These are phyloP conservation scores for Mastomys coucha DNA, from an alignment of 2,113 vertebrate genomes.

Conservation along the genomic window DNA sequence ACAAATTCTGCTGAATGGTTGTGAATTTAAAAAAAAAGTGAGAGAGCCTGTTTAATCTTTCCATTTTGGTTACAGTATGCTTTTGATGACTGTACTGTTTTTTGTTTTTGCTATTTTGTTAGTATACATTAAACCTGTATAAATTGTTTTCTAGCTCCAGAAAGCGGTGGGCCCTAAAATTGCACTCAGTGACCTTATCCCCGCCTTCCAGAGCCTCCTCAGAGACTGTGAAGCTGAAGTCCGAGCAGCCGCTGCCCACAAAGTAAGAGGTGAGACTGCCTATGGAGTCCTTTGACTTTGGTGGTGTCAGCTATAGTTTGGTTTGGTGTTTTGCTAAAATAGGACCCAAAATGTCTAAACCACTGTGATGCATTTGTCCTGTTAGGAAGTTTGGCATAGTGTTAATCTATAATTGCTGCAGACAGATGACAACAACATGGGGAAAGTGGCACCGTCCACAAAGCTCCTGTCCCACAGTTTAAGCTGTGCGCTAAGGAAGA, in stretches of 20 bases:
- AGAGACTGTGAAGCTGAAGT: slow-evolving; percentile 96
- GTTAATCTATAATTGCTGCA: slow-evolving; percentile 29
- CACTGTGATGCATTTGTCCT: not conserved
- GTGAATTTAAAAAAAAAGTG: not conserved
- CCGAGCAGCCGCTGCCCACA: slow-evolving; percentile 93
- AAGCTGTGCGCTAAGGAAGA: not conserved
- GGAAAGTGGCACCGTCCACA: not conserved
- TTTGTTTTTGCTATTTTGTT: slow-evolving; percentile 59
- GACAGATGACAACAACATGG: slow-evolving; percentile 2
- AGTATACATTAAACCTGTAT: not conserved
- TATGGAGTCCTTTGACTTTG: slow-evolving; percentile 3
- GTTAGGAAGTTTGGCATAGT: not conserved
- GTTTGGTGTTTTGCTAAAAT: slow-evolving; percentile 53
- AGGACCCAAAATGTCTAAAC: not conserved
- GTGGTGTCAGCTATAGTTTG: slow-evolving; percentile 8
- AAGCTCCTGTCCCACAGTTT: not conserved
- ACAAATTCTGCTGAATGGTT: slow-evolving; percentile 10
- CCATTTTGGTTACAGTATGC: not conserved
- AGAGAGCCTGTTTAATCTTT: not conserved
- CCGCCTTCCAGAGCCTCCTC: slow-evolving; percentile 94
- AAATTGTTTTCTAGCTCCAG: slow-evolving; percentile 89
- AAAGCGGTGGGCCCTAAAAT: slow-evolving; percentile 95
- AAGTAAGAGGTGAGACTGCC: slow-evolving; percentile 92
- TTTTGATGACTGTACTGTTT: not conserved
- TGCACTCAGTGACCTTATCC: slow-evolving; percentile 93